Percentiles rank a stretch among this genome's conserved stretches.
Evolutionary conservation across 2,888 invertebrate genomes (phyloP).

Genomic region (Dicranocentrus wangi): DNA sequence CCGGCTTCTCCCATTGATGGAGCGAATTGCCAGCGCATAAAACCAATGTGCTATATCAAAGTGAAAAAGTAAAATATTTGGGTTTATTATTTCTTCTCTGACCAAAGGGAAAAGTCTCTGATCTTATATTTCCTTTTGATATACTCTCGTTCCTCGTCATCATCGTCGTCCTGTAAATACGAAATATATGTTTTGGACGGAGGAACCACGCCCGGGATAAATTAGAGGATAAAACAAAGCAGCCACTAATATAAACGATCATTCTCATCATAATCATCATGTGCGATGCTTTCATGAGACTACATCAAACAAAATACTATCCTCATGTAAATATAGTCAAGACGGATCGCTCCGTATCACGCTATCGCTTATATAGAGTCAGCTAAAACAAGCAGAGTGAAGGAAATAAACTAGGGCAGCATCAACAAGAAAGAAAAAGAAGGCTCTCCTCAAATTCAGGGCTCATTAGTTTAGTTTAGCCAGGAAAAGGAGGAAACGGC

Average conservation of each 20-base stretch:
- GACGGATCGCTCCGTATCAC: slow-evolving; percentile 30
- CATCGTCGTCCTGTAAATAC: too few relatives aligned
- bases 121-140: too few relatives aligned
- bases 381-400: neutral
- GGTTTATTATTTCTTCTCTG: too few relatives aligned
- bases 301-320: slow-evolving; percentile 15
- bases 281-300: slow-evolving; percentile 13
- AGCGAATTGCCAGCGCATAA: too few relatives aligned
- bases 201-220: slow-evolving; percentile 30
- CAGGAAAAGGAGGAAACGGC: neutral
- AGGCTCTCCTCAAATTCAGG: slow-evolving; percentile 18
- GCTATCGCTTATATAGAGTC: slow-evolving; percentile 7
- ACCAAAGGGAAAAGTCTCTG: too few relatives aligned
- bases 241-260: slow-evolving; percentile 31
- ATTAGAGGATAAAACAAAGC: neutral
- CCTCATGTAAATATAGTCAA: slow-evolving; percentile 29
- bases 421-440: neutral
- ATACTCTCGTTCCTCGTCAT: too few relatives aligned
- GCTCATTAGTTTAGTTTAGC: slow-evolving; percentile 26
- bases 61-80: too few relatives aligned
- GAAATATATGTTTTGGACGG: too few relatives aligned
- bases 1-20: too few relatives aligned
- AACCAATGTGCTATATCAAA: too few relatives aligned
- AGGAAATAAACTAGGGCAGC: neutral
- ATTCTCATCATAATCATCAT: slow-evolving; percentile 27